phyloP scores from a whole-genome alignment of 1,140 invertebrate genomes.

The Drosophila busckii region DNA sequence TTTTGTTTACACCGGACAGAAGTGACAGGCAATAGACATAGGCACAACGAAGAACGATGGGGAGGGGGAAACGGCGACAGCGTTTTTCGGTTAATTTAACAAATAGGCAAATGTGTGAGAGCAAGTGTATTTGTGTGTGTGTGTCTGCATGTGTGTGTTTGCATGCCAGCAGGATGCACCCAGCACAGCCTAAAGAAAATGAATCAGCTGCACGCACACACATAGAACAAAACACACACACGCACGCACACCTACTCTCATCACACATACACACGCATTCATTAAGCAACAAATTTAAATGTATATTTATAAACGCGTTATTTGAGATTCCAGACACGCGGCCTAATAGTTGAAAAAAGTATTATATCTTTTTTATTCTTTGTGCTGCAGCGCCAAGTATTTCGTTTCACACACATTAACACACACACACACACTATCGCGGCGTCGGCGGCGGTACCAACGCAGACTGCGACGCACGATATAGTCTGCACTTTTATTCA shows the following conservation, averaged over 20 bases:
- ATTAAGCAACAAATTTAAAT: conserved; percentile 31
- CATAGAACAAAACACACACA: conserved; percentile 7
- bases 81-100: conserved; percentile 53
- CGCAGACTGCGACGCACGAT: background rate
- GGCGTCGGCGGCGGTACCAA: no score
- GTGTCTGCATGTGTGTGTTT: conserved; percentile 1
- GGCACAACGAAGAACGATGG: background rate
- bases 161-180: conserved; percentile 33
- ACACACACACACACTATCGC: conserved; percentile 3
- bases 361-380: conserved; percentile 40
- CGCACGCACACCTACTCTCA: conserved; percentile 18
- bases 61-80: background rate
- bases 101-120: conserved; percentile 47
- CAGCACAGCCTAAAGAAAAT: conserved; percentile 21
- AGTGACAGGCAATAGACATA: conserved; percentile 42
- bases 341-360: conserved; percentile 28
- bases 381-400: conserved; percentile 22
- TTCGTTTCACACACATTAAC: conserved; percentile 18
- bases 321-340: conserved; percentile 63
- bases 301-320: conserved; percentile 50
- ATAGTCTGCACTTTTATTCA: conserved; percentile 15
- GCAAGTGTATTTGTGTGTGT: background rate
- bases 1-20: conserved; percentile 49
- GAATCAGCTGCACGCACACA: conserved; percentile 45
- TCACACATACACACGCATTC: conserved; percentile 15